phyloP scores from a whole-genome alignment of 2,113 vertebrate species.

The Brachypodius melanocephalos region DNA sequence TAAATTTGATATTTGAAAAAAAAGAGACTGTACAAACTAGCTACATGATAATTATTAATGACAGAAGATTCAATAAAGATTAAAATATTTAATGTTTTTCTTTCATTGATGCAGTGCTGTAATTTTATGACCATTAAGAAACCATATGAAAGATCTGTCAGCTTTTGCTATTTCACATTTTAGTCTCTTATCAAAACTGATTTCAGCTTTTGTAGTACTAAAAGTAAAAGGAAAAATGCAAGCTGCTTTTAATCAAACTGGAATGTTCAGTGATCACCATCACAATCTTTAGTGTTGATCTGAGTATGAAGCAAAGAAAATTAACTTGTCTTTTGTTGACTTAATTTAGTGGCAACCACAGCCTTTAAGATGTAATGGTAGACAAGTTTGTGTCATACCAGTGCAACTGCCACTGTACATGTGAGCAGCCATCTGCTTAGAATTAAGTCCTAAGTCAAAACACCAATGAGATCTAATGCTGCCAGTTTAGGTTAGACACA shows the following conservation, averaged over 20 bases:
- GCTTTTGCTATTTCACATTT: slow-evolving; percentile 58
- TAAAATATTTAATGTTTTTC: slow-evolving; percentile 69
- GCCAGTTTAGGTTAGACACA: background rate
- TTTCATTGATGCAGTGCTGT: slow-evolving; percentile 71
- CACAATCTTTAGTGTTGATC: slow-evolving; percentile 27
- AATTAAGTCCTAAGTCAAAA: slow-evolving; percentile 31
- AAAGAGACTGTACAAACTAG: slow-evolving; percentile 2
- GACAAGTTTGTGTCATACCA: slow-evolving; percentile 14
- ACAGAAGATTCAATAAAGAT: slow-evolving; percentile 53
- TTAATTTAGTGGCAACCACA: slow-evolving; percentile 35
- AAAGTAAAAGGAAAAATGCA: slow-evolving; percentile 41
- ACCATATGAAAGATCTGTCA: slow-evolving; percentile 59
- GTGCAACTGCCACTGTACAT: slow-evolving; percentile 6
- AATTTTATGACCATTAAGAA: slow-evolving; percentile 73
- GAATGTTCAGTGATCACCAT: slow-evolving; percentile 46
- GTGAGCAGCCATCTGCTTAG: slow-evolving; percentile 2
- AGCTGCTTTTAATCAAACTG: slow-evolving; percentile 67
- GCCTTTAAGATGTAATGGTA: slow-evolving; percentile 7
- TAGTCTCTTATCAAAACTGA: slow-evolving; percentile 56
- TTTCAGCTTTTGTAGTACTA: slow-evolving; percentile 45
- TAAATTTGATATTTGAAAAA: slow-evolving; percentile 18
- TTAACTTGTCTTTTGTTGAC: slow-evolving; percentile 43
- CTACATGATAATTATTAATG: slow-evolving; percentile 64
- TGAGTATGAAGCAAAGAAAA: slow-evolving; percentile 15
- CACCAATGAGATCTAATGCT: background rate